phyloP scores from a whole-genome alignment of 2,113 vertebrate species.

The Bettongia penicillata region DNA sequence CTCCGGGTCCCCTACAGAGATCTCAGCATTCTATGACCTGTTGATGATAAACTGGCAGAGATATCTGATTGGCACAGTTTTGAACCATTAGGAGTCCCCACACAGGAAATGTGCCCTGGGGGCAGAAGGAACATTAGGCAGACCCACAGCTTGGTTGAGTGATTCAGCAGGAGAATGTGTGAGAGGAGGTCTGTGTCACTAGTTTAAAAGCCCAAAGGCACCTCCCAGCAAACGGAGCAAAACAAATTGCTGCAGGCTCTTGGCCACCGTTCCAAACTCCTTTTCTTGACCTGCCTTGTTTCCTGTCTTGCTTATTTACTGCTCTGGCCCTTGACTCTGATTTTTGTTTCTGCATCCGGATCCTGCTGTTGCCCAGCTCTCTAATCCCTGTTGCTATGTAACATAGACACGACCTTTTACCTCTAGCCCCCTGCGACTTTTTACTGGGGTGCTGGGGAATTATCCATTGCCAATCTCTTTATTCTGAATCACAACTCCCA shows the following conservation, averaged over 20 bases:
- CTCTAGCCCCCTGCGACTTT: neutral
- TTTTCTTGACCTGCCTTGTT: neutral
- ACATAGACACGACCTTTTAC: neutral
- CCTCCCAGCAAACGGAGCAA: neutral
- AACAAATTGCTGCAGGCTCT: neutral
- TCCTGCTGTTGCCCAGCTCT: neutral
- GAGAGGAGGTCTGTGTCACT: neutral
- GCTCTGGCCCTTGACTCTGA: neutral
- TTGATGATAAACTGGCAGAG: neutral
- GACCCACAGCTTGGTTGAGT: neutral
- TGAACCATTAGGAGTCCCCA: neutral
- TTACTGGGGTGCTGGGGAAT: neutral
- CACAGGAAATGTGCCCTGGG: neutral
- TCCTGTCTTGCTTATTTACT: conserved; percentile 4
- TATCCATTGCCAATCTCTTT: neutral
- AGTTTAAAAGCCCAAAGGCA: neutral
- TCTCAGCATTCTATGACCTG: neutral
- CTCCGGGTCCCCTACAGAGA: neutral
- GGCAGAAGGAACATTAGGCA: neutral
- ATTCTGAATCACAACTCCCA: neutral
- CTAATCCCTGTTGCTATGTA: neutral
- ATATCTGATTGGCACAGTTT: neutral
- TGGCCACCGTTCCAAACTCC: neutral
- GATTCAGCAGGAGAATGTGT: neutral
- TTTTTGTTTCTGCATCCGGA: neutral